Evolutionary conservation across 2,888 invertebrate genomes (phyloP).

Genomic region (Limnephilus marmoratus): DNA sequence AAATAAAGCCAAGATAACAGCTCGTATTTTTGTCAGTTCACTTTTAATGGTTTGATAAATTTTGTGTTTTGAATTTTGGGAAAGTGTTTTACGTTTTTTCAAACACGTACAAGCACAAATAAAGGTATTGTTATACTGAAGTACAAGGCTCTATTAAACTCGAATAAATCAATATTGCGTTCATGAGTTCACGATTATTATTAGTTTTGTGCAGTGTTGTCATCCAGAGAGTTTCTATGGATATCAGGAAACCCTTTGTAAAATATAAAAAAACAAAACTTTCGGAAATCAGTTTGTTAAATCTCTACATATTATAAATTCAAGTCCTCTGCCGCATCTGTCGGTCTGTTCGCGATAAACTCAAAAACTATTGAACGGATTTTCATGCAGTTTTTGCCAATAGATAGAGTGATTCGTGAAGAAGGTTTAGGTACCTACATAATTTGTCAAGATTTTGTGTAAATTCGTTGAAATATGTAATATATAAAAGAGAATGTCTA

Average conservation of each 20-base stretch:
- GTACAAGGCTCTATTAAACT: background rate
- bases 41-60: background rate
- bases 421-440: too few relatives aligned
- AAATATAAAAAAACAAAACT: background rate
- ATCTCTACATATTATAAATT: too few relatives aligned
- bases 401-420: too few relatives aligned
- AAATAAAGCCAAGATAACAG: background rate
- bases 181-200: background rate
- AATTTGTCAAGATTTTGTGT: too few relatives aligned
- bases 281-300: too few relatives aligned
- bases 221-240: background rate
- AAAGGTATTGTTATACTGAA: background rate
- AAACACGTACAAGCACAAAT: background rate
- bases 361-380: too few relatives aligned
- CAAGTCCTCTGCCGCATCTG: too few relatives aligned
- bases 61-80: background rate
- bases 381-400: too few relatives aligned
- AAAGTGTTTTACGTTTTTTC: background rate
- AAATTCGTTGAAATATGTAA: too few relatives aligned
- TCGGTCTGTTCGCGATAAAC: too few relatives aligned
- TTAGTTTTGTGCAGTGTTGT: background rate
- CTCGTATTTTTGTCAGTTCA: background rate
- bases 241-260: background rate
- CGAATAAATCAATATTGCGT: background rate
- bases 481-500: too few relatives aligned